Base-by-base conservation (phyloP, 1,140 invertebrate species). In the Penaeus indicus region DNA sequence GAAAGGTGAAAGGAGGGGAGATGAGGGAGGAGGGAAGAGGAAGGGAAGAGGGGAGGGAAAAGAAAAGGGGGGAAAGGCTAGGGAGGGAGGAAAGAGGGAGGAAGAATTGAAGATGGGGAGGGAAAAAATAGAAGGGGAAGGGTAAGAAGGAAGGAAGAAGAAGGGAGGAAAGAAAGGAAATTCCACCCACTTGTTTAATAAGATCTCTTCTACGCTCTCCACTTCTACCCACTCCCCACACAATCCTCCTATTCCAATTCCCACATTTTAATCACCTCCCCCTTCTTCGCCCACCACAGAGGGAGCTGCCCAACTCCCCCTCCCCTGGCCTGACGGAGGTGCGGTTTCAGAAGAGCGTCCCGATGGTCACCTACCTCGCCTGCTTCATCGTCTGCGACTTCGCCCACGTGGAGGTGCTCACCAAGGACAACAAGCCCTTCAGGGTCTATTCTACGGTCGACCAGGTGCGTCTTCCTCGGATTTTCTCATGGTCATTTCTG, bases 311-410 rank as follows among this genome's bases (percentile, higher is more conserved):
- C 0, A 60, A 91, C 83, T 32, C 84, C n/a, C 90, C 90, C 0
- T 25, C 42, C 2, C 38, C 27, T 5, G 90, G 89, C 18, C 86
- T 91, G 69, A 91, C 90, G 62, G 92, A 94, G 94, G 95, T 95
- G 0, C 94, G 92, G n/a, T 99, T 98, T 93, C 93, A 95, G 79
- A 95, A 95, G 91, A 97, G 96, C 84, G 95, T 97, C 0, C 95
- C 95, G 22, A 99, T 99, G 97, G 97, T 97, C 3, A 98, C 97
- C 0, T 99, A 99, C 92, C 93, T 98, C 5, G 95, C 96, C 0
- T 97, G 96, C 91, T 97, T 98, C 92, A 97, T 98, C 78, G 95
- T 99, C 0, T 97, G 97, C 90, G 97, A 99, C 92, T 99, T 98
- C 93, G 93, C 94, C 80, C 92, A 93, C 87, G 87, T 90, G 61